These are phyloP conservation scores for Dromius quadrimaculatus DNA, from an alignment of 2,888 invertebrate species.

Conservation along the genomic window DNA sequence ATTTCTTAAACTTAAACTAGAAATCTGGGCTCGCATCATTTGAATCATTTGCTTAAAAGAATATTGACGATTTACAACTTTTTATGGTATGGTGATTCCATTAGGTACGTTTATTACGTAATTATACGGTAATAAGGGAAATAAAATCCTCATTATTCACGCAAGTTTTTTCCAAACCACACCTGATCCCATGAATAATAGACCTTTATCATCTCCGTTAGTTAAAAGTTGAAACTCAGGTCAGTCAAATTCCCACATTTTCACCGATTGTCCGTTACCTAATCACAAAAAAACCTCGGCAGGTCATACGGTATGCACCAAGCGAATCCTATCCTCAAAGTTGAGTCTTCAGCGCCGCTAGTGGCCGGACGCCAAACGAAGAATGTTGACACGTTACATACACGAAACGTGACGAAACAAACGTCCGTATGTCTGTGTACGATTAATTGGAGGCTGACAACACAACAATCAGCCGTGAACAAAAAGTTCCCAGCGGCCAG, in stretches of 20 bases:
- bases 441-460: slow-evolving; percentile 50
- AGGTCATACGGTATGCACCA: slow-evolving; percentile 10
- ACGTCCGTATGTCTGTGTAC: slow-evolving; percentile 28
- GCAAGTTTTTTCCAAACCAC: slow-evolving; percentile 19
- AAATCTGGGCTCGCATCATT: no score
- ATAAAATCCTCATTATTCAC: slow-evolving; percentile 17
- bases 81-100: not conserved
- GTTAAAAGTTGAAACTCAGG: not conserved
- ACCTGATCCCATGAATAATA: no score
- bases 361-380: not conserved
- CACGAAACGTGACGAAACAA: slow-evolving; percentile 36
- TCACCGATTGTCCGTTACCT: slow-evolving; percentile 6
- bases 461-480: slow-evolving; percentile 48
- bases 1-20: no score
- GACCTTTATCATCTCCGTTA: slow-evolving; percentile 2
- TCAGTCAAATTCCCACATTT: slow-evolving; percentile 27
- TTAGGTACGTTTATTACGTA: slow-evolving; percentile 26
- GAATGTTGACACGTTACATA: slow-evolving; percentile 19
- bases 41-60: no score
- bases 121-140: slow-evolving; percentile 12
- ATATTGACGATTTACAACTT: no score
- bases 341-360: not conserved
- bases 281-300: slow-evolving; percentile 15
- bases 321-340: slow-evolving; percentile 5
- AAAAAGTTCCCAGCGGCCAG: slow-evolving; percentile 45